Conservation (phyloP, 1,140 invertebrate genomes). For the Heliothis subflexa region DNA sequence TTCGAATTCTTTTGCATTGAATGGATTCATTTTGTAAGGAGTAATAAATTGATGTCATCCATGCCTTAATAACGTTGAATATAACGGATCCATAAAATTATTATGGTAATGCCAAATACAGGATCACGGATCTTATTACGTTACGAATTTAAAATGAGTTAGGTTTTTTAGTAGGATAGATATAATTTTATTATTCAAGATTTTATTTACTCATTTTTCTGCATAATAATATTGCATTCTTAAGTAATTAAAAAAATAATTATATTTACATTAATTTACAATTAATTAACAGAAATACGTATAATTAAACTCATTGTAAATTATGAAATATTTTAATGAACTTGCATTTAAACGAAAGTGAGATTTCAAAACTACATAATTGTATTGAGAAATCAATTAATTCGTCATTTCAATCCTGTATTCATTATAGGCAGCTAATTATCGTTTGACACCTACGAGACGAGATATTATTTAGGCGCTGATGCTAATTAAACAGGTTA, state of each 20-base stretch:
- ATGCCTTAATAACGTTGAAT: constrained; percentile 13
- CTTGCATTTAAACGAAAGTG: constrained; percentile 11
- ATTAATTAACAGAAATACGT: background rate
- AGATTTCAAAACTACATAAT: background rate
- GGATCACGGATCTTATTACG: background rate
- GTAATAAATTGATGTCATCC: constrained; percentile 14
- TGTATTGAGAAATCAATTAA: background rate
- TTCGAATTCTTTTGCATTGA: background rate
- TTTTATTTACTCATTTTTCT: too few relatives aligned
- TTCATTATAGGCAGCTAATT: background rate
- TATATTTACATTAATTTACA: background rate
- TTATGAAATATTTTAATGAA: constrained; percentile 19
- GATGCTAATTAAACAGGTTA: constrained; percentile 9
- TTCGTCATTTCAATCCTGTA: background rate
- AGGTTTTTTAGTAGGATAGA: too few relatives aligned
- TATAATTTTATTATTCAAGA: too few relatives aligned
- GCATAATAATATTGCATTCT: too few relatives aligned
- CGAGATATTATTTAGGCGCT: background rate
- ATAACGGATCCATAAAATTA: constrained; percentile 13
- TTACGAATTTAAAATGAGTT: background rate
- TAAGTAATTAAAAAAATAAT: too few relatives aligned
- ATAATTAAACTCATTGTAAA: background rate
- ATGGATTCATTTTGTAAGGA: background rate
- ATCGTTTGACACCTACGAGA: background rate
- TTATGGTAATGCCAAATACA: constrained; percentile 18